Evolutionary conservation across 2,113 vertebrate species (phyloP).

Genomic region (Microcebus murinus): DNA sequence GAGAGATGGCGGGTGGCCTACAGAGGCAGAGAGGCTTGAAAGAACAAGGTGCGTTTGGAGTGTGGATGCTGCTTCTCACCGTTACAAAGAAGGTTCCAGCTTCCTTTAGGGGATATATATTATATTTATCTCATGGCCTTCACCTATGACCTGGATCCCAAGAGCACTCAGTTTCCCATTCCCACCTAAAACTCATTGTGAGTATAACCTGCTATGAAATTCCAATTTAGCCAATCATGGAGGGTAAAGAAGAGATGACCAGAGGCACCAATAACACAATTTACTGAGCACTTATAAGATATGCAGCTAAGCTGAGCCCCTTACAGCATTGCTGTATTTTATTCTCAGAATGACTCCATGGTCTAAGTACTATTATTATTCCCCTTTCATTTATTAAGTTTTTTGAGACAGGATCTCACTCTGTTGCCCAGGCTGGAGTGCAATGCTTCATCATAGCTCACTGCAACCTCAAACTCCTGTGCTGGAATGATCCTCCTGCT

Average conservation of each 20-base stretch:
- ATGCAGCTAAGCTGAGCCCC: not conserved
- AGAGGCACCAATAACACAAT: not conserved
- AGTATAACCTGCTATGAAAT: not conserved
- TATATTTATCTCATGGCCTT: not conserved
- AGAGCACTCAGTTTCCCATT: not conserved
- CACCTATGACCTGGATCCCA: not conserved
- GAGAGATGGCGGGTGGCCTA: not conserved
- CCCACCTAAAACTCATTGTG: no score
- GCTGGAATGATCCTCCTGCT: no score
- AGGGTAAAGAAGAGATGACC: not conserved
- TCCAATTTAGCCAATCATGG: not conserved
- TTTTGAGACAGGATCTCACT: no score
- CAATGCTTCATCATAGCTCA: no score
- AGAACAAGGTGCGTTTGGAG: not conserved
- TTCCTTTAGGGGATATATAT: not conserved
- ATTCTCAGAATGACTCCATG: not conserved
- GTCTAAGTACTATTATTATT: not conserved
- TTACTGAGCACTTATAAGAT: not conserved
- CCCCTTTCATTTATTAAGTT: not conserved
- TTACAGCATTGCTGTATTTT: not conserved
- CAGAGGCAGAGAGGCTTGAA: not conserved
- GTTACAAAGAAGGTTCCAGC: not conserved
- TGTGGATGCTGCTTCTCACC: not conserved
- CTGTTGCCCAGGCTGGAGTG: no score
- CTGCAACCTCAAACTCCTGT: no score